Conservation (phyloP, 1,140 invertebrate species). For the Aphelenchoides besseyi region DNA sequence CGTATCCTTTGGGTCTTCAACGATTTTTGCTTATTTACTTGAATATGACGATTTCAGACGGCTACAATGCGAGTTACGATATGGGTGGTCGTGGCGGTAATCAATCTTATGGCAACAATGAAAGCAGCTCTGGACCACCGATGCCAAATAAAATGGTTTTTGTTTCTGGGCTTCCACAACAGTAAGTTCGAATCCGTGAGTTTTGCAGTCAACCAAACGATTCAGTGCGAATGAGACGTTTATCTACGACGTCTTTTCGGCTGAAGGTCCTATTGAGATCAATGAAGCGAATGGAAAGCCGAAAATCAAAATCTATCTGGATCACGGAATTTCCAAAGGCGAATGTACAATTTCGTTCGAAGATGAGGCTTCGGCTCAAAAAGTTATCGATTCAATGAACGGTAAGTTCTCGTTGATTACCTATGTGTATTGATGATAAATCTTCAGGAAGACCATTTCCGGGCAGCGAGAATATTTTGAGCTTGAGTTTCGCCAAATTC, state of each 20-base stretch:
- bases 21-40: neutral
- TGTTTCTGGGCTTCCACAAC: conserved; percentile 34
- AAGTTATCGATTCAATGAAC: conserved; percentile 30
- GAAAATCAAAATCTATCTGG: conserved; percentile 36
- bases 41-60: conserved; percentile 9
- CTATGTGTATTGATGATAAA: neutral
- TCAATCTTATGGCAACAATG: conserved; percentile 10
- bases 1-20: no score
- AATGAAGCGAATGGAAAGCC: conserved; percentile 32
- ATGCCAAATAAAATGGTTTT: conserved; percentile 29
- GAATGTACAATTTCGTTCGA: conserved; percentile 36
- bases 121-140: conserved; percentile 1
- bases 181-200: conserved; percentile 17
- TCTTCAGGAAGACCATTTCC: conserved; percentile 34
- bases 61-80: conserved; percentile 14
- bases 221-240: conserved; percentile 40
- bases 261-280: conserved; percentile 26
- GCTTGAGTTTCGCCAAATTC: conserved; percentile 37
- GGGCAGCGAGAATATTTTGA: conserved; percentile 36
- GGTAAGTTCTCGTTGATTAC: conserved; percentile 1
- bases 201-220: neutral
- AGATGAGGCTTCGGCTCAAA: conserved; percentile 28
- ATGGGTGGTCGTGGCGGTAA: neutral
- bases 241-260: conserved; percentile 35
- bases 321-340: conserved; percentile 35